Percentiles rank a stretch among this genome's conserved stretches.
Conservation (phyloP, 1,140 invertebrate species). For the Schlechtendalia chinensis region DNA sequence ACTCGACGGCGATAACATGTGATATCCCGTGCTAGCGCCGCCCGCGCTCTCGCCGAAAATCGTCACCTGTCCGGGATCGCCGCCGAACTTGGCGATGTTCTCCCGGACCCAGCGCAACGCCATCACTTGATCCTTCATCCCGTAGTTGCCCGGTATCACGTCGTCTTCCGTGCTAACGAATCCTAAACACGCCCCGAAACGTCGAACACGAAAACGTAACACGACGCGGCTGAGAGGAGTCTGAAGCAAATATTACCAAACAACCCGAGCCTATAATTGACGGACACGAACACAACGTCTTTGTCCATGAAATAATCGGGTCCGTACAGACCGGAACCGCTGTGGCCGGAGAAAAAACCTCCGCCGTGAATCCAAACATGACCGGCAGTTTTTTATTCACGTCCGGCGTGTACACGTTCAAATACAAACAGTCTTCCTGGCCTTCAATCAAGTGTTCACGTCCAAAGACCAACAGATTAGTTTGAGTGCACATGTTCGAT, state of each 20-base stretch:
- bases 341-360: constrained; percentile 61
- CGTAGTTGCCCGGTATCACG: constrained; percentile 69
- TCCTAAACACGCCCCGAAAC: constrained; percentile 8
- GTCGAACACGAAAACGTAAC: too few relatives aligned
- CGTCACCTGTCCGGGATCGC: constrained; percentile 70
- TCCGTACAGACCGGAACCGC: constrained; percentile 59
- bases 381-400: constrained; percentile 57
- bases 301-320: constrained; percentile 72
- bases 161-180: constrained; percentile 64
- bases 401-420: constrained; percentile 50
- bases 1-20: constrained; percentile 62
- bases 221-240: too few relatives aligned
- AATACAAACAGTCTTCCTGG: constrained; percentile 51
- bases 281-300: constrained; percentile 72
- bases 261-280: constrained; percentile 73
- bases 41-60: constrained; percentile 71
- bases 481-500: constrained; percentile 45
- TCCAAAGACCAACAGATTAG: neutral
- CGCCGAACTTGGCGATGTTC: constrained; percentile 72
- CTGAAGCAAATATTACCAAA: constrained; percentile 56
- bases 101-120: constrained; percentile 71
- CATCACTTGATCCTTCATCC: constrained; percentile 72
- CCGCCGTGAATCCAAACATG: constrained; percentile 70
- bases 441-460: neutral
- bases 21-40: constrained; percentile 64